phyloP scores from a whole-genome alignment of 2,113 vertebrate species.

The Theristicus caerulescens region DNA sequence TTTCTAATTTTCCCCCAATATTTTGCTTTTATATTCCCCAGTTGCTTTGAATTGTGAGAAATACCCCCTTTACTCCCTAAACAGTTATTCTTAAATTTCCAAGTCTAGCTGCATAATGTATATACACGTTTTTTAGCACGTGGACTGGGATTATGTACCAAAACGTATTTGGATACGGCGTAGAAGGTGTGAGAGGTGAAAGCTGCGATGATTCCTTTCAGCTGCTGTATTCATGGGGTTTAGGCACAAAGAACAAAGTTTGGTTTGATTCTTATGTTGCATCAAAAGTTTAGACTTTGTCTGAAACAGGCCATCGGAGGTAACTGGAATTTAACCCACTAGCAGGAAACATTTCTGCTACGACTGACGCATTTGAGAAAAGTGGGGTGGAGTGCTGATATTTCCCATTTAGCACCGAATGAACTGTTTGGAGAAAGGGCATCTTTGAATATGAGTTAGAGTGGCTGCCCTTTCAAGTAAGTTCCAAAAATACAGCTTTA shows the following conservation, averaged over 20 bases:
- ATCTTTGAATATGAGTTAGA: background rate
- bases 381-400: background rate
- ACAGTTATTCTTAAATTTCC: background rate
- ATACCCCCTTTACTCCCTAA: background rate
- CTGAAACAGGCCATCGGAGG: background rate
- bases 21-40: background rate
- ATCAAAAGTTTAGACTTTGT: background rate
- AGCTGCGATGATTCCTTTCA: background rate
- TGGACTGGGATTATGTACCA: background rate
- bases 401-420: background rate
- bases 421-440: background rate
- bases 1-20: background rate
- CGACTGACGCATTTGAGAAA: background rate
- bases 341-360: background rate
- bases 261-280: background rate
- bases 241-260: background rate
- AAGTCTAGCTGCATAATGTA: background rate
- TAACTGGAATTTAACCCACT: background rate
- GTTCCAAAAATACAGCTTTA: background rate
- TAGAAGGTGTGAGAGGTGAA: background rate
- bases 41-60: background rate
- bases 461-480: background rate
- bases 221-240: background rate
- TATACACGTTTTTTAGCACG: background rate
- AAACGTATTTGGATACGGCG: background rate